Percentiles rank a stretch among this genome's conserved stretches.
phyloP scores from a whole-genome alignment of 2,888 invertebrate genomes.

The Zhuqinia jingwanae region DNA sequence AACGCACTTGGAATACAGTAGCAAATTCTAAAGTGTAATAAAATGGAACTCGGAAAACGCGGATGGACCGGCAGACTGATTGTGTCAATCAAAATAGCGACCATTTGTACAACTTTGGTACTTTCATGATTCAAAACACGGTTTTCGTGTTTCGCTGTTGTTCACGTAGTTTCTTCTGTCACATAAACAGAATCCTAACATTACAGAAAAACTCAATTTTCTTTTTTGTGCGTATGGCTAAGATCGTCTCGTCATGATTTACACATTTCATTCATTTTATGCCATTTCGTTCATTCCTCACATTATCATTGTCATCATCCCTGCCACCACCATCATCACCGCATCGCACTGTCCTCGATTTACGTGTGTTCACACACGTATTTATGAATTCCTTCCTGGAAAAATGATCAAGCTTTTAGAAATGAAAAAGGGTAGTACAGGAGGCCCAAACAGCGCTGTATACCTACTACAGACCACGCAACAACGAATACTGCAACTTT shows the following conservation, averaged over 20 bases:
- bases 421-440: conserved; percentile 48
- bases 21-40: too few relatives aligned
- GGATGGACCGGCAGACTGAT: too few relatives aligned
- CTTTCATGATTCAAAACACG: too few relatives aligned
- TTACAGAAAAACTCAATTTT: too few relatives aligned
- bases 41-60: too few relatives aligned
- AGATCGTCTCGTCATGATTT: not conserved
- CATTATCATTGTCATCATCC: conserved; percentile 5
- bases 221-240: too few relatives aligned
- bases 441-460: conserved; percentile 31
- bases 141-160: too few relatives aligned
- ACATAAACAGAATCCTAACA: conserved; percentile 11
- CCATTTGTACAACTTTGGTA: too few relatives aligned
- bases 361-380: too few relatives aligned
- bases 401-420: conserved; percentile 37
- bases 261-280: conserved; percentile 24
- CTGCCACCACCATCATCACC: conserved; percentile 1
- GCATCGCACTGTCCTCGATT: too few relatives aligned
- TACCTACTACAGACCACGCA: conserved; percentile 18
- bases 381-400: conserved; percentile 41
- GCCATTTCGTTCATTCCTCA: not conserved
- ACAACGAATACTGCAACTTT: not conserved
- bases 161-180: not conserved
- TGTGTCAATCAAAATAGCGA: too few relatives aligned
- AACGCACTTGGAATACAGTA: too few relatives aligned